Conservation (phyloP, 2,797 vertebrate genomes). For the Salmo trutta region DNA sequence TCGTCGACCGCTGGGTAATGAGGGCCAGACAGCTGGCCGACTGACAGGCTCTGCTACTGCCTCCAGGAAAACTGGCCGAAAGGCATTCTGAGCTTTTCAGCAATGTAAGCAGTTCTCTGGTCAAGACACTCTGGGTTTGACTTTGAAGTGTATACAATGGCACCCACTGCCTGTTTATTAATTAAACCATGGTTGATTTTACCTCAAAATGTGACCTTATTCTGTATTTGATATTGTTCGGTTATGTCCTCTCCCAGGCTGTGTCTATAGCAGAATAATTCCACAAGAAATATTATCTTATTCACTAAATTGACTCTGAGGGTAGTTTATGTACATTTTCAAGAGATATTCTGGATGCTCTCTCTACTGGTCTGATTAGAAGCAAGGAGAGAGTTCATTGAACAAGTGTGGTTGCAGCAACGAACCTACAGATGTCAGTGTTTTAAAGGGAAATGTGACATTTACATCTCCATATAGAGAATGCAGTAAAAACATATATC, state of each 20-base stretch:
- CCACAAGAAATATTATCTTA: too few relatives aligned
- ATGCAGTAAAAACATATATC: too few relatives aligned
- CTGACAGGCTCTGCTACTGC: neutral
- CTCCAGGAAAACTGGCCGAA: slow-evolving; percentile 33
- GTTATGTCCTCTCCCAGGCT: too few relatives aligned
- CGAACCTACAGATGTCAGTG: slow-evolving; percentile 62
- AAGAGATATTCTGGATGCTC: too few relatives aligned
- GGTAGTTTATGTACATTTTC: too few relatives aligned
- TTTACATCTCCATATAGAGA: too few relatives aligned
- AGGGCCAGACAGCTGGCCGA: slow-evolving; percentile 61
- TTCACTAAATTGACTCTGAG: too few relatives aligned
- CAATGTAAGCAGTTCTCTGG: slow-evolving; percentile 37
- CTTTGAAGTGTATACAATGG: neutral
- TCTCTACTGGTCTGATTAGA: neutral
- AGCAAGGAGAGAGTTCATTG: neutral
- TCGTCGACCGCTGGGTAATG: slow-evolving; percentile 56
- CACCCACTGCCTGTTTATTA: neutral
- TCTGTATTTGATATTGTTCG: neutral
- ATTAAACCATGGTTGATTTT: neutral
- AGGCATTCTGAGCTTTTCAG: slow-evolving; percentile 44
- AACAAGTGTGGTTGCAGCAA: neutral
- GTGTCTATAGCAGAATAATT: too few relatives aligned
- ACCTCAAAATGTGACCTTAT: neutral
- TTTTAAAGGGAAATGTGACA: slow-evolving; percentile 52
- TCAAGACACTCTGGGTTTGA: slow-evolving; percentile 11